Evolutionary conservation across 2,113 vertebrate species (phyloP), one percentile per base, ranked within the genome.

Genomic region (Podilymbus podiceps): DNA sequence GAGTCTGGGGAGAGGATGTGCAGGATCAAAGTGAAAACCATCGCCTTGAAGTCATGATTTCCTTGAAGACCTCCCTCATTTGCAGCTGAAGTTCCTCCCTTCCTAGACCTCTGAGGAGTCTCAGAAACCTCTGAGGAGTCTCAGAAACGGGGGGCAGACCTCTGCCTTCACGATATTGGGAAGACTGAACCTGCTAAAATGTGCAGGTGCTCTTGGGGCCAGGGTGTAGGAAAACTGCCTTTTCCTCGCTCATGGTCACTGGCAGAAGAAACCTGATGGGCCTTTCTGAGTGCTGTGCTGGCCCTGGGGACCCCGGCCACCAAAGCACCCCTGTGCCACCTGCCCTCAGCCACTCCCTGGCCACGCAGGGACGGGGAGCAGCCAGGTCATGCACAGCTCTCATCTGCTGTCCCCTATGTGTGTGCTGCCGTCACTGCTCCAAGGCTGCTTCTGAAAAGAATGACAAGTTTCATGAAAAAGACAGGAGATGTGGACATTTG

Each of bases 331-430:
- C 4, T 40, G 20, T 50, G 76, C 19, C 68, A 31, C 31, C 22
- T 55, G 49, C n/a, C 47, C 67, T 72, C 12, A 75, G 44, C 28
- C 19, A 0, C 62, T 4, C 12, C 56, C 58, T 35, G 55, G 31
- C 24, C 50, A 11, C 0, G 0, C 0, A 1, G 44, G 14, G 31
- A 33, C 12, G 42, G 47, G 58, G 40, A 71, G 50, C 25, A 8
- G 6, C 11, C 46, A 24, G 55, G 64, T 78, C 42, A 20, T 0
- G 2, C 38, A 52, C 31, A 47, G 44, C n/a, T 85, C 44, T 38
- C 44, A 2, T 44, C 44, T 68, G 23, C 56, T 83, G 33, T 62
- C 27, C 50, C 11, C 15, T 19, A 0, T 2, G 11, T 6, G 15
- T 9, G 60, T 77, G 55, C 47, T 74, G 59, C 63, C 5, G 15